Conservation (phyloP, 2,797 vertebrate genomes). For the Galaxias olidus region DNA sequence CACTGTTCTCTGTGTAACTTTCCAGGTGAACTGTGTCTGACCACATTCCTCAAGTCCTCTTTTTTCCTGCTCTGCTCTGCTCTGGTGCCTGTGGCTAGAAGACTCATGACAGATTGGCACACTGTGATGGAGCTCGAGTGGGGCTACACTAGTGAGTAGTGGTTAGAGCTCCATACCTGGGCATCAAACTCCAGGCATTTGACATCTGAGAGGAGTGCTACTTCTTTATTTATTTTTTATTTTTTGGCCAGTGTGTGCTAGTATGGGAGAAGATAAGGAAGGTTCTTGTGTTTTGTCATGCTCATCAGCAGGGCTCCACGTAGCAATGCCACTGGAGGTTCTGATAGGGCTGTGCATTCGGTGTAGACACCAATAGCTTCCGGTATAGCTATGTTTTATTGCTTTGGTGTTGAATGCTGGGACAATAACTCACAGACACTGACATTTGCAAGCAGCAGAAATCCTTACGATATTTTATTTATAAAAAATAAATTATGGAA, state of each 20-base stretch:
- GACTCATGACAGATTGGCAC: constrained; percentile 69
- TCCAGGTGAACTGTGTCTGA: constrained; percentile 53
- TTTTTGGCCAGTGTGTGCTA: not conserved
- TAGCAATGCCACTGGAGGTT: too few relatives aligned
- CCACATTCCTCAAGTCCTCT: constrained; percentile 49
- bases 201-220: constrained; percentile 47
- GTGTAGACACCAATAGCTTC: too few relatives aligned
- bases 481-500: too few relatives aligned
- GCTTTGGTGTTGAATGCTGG: too few relatives aligned
- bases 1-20: constrained; percentile 53
- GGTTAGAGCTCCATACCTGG: constrained; percentile 55
- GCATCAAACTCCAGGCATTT: constrained; percentile 49
- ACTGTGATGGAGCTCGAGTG: constrained; percentile 58
- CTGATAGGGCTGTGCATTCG: too few relatives aligned
- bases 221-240: not conserved
- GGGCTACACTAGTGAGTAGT: constrained; percentile 56
- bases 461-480: too few relatives aligned
- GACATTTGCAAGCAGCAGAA: too few relatives aligned
- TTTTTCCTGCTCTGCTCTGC: constrained; percentile 28
- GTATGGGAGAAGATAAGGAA: not conserved
- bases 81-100: constrained; percentile 46
- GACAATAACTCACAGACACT: too few relatives aligned
- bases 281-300: too few relatives aligned
- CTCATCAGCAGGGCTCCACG: too few relatives aligned
- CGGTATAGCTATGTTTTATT: too few relatives aligned